Evolutionary conservation across 2,888 invertebrate species (phyloP).

Genomic region (Ommatoiulus sabulosus): DNA sequence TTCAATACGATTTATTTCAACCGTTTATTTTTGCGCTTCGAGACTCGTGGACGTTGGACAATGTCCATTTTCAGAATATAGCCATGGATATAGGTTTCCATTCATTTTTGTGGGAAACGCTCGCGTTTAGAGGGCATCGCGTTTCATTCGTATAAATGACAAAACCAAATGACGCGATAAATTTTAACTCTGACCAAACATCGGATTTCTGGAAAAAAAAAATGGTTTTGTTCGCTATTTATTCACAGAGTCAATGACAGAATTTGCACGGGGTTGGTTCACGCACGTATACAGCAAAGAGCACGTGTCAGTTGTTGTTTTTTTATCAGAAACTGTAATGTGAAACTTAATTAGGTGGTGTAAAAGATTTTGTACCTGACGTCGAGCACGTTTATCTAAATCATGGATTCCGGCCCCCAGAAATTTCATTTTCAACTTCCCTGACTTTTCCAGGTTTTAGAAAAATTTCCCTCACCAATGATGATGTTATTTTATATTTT

Average conservation of each 20-base stretch:
- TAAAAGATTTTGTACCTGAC: too few relatives aligned
- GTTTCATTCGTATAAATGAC: neutral
- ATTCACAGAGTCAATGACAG: neutral
- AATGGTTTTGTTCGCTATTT: neutral
- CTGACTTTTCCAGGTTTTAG: too few relatives aligned
- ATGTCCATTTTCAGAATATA: neutral
- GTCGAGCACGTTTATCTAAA: too few relatives aligned
- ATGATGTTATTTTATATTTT: too few relatives aligned
- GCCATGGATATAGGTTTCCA: neutral
- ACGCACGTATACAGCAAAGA: neutral
- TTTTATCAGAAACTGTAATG: neutral
- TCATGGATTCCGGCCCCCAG: too few relatives aligned
- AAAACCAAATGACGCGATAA: neutral
- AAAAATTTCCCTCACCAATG: too few relatives aligned
- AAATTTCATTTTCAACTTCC: too few relatives aligned
- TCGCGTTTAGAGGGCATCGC: neutral
- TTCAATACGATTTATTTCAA: conserved; percentile 3
- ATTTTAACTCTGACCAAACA: neutral
- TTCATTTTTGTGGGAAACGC: conserved; percentile 28
- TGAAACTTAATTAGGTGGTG: too few relatives aligned
- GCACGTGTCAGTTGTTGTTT: too few relatives aligned
- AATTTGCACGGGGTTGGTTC: neutral
- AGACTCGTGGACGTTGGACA: neutral
- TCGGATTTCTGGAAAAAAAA: neutral
- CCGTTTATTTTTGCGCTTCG: conserved; percentile 7